phyloP scores from a whole-genome alignment of 2,113 vertebrate genomes.

The Bostrychus sinensis region DNA sequence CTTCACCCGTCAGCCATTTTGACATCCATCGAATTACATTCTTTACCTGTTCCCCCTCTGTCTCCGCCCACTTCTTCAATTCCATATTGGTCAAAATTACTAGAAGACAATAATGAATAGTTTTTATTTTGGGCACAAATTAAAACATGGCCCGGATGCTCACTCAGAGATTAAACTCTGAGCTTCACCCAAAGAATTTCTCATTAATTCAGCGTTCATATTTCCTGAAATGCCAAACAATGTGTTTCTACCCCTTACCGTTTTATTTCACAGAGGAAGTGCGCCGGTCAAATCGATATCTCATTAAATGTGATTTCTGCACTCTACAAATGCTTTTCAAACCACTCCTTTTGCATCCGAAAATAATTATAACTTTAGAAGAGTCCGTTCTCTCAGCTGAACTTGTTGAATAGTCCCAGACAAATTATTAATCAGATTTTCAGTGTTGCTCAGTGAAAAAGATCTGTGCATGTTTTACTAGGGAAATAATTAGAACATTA shows the following conservation, averaged over 20 bases:
- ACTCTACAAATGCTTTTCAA: not conserved
- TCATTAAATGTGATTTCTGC: slow-evolving; percentile 27
- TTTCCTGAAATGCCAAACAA: slow-evolving; percentile 21
- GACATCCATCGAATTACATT: slow-evolving; percentile 48
- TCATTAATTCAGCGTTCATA: slow-evolving; percentile 13
- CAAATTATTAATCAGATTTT: too few relatives aligned
- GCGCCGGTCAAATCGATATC: slow-evolving; percentile 28
- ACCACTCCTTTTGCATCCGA: not conserved
- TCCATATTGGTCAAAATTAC: not conserved
- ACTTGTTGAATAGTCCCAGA: too few relatives aligned
- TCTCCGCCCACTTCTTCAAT: not conserved
- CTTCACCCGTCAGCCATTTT: slow-evolving; percentile 35
- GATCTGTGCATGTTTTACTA: too few relatives aligned
- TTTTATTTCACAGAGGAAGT: slow-evolving; percentile 4
- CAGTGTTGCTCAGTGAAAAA: too few relatives aligned
- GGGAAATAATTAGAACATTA: too few relatives aligned
- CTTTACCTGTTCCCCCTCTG: slow-evolving; percentile 48
- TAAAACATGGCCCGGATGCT: slow-evolving; percentile 11
- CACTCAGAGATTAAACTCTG: slow-evolving; percentile 18
- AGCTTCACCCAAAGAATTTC: slow-evolving; percentile 6
- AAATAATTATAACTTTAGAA: not conserved
- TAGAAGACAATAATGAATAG: slow-evolving; percentile 23
- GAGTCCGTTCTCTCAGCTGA: too few relatives aligned
- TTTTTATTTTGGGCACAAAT: not conserved
- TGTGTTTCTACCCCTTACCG: not conserved